Percentiles rank a stretch among this genome's conserved stretches.
These are phyloP conservation scores for Jacana jacana DNA, from an alignment of 2,113 vertebrate species.

Conservation along the genomic window DNA sequence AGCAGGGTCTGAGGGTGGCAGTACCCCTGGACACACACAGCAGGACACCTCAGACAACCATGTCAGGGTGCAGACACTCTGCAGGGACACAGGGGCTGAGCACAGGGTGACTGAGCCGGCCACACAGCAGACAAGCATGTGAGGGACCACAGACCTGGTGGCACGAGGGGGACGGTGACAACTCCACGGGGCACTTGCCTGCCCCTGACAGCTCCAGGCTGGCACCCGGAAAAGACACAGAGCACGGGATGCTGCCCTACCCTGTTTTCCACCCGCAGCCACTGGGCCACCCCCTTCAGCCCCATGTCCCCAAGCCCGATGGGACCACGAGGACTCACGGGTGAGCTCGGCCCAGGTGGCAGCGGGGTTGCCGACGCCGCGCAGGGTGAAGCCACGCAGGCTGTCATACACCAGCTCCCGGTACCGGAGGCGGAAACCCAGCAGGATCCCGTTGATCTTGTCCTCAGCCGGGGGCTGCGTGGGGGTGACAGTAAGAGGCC, in stretches of 20 bases:
- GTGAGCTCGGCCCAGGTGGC: slow-evolving; percentile 88
- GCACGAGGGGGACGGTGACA: background rate
- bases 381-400: slow-evolving; percentile 80
- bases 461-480: slow-evolving; percentile 87
- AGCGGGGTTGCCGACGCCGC: slow-evolving; percentile 67
- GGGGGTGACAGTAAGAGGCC: background rate
- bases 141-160: background rate
- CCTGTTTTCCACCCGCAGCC: background rate
- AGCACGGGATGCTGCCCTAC: background rate
- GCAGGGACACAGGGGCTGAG: background rate
- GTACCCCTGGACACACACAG: background rate
- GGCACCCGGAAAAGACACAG: rapidly evolving
- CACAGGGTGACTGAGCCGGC: background rate
- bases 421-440: slow-evolving; percentile 92
- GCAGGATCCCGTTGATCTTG: slow-evolving; percentile 92
- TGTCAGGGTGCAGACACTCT: background rate
- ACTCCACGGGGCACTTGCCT: background rate
- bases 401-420: slow-evolving; percentile 88
- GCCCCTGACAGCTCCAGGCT: background rate
- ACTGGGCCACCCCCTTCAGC: background rate
- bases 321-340: slow-evolving; percentile 73
- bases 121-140: rapidly evolving
- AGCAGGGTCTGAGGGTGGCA: background rate
- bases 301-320: rapidly evolving
- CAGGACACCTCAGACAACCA: background rate